Evolutionary conservation across 2,888 invertebrate genomes (phyloP).

Genomic region (Coelopa pilipes): DNA sequence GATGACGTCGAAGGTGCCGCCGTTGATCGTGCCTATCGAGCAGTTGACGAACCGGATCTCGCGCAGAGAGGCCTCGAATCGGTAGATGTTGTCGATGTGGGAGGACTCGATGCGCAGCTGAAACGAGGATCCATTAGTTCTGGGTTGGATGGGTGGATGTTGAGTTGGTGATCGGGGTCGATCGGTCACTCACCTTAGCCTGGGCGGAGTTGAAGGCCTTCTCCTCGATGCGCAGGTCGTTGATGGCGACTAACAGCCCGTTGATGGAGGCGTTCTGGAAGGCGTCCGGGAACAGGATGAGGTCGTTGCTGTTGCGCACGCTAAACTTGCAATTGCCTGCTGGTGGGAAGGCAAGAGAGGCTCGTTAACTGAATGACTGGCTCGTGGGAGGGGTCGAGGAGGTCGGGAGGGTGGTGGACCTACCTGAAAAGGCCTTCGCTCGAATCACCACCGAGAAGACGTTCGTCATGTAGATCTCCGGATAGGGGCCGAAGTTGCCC

Average conservation of each 20-base stretch:
- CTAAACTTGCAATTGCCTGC: constrained; percentile 59
- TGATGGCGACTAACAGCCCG: constrained; percentile 56
- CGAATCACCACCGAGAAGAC: constrained; percentile 58
- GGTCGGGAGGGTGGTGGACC: constrained; percentile 36
- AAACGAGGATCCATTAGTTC: constrained; percentile 11
- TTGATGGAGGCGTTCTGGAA: constrained; percentile 59
- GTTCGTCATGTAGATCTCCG: constrained; percentile 59
- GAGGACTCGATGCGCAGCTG: constrained; percentile 60
- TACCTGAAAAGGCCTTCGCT: constrained; percentile 59
- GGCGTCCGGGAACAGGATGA: constrained; percentile 57
- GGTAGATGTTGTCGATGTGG: constrained; percentile 54
- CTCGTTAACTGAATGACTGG: neutral
- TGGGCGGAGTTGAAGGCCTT: constrained; percentile 59
- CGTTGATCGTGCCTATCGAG: constrained; percentile 57
- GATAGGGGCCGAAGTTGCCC: constrained; percentile 58
- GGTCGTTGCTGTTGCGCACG: constrained; percentile 54
- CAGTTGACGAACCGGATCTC: constrained; percentile 60
- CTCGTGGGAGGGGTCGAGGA: too few relatives aligned
- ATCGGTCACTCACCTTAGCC: constrained; percentile 54
- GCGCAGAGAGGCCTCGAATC: constrained; percentile 60
- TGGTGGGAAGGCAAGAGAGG: constrained; percentile 27
- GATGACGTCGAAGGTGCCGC: constrained; percentile 63
- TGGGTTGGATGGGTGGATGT: neutral
- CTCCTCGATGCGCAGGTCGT: constrained; percentile 55
- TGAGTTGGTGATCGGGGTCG: neutral